Evolutionary conservation across 2,113 vertebrate species (phyloP), one percentile per base, ranked within the genome.

Genomic region (Ceratotherium simum): DNA sequence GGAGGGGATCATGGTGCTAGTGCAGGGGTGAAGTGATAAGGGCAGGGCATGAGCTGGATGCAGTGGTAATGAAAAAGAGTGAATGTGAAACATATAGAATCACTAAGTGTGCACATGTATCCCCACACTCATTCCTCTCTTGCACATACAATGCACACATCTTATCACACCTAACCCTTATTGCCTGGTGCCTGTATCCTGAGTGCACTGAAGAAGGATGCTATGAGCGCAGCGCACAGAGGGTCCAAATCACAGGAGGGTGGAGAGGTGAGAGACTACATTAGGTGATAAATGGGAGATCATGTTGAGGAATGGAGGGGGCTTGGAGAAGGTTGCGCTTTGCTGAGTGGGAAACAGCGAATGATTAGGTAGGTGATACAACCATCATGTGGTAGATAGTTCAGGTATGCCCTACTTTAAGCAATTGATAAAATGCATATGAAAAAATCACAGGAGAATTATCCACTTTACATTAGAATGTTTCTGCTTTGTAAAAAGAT

Each of bases 401-500:
- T 90, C 75, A 54, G 42, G 21, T 51, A 60, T 21, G 5, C n/a
- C 39, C 36, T 75, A 56, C n/a, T 79, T 87, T 67, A 73, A 83
- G 20, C 27, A 70, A 51, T 20, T 17, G 25, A 79, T 42, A 72
- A 33, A 64, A 76, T 76, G 29, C 78, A 42, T 79, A 27, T 88
- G 62, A 11, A 82, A 90, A 90, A 95, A n/a, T 8, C 54, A 82
- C 0, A 42, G 42, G 54, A 70, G 21, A 81, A 76, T 75, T 72
- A 76, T 29, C 39, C 31, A 58, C 36, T 95, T 87, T 70, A 48
- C 33, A 46, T 80, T 56, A 87, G 54, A 92, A 85, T 82, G 56
- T 65, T 93, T 93, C 48, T 67, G 33, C 17, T 51, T 93, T 85
- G 60, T 92, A 88, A 81, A 91, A 91, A 75, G 31, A 93, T 91